Conservation (phyloP, 2,888 invertebrate genomes). For the Hemaris fuciformis region DNA sequence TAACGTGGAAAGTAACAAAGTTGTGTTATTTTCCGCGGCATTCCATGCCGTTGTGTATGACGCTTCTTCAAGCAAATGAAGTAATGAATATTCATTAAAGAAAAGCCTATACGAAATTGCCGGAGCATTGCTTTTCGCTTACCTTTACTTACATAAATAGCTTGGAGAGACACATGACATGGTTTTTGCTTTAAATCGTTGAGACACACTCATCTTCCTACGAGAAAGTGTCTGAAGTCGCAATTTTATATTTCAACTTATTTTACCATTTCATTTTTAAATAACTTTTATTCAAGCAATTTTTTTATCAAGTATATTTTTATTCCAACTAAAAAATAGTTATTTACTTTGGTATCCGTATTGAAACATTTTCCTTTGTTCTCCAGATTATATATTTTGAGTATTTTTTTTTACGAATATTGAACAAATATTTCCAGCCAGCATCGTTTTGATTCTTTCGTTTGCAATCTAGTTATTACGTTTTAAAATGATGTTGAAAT, state of each 20-base stretch:
- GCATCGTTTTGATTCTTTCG: too few species aligned
- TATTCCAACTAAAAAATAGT: not conserved
- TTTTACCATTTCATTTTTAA: not conserved
- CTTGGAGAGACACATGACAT: constrained; percentile 29
- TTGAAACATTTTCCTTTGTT: not conserved
- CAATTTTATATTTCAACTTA: not conserved
- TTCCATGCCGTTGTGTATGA: constrained; percentile 61
- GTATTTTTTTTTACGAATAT: too few species aligned
- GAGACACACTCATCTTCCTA: not conserved
- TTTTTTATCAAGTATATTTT: not conserved
- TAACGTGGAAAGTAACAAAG: constrained; percentile 39
- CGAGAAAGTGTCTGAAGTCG: not conserved
- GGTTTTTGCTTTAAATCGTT: constrained; percentile 13
- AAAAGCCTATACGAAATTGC: constrained; percentile 52
- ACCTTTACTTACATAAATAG: constrained; percentile 42
- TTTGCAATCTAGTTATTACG: too few species aligned
- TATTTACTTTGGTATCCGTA: not conserved
- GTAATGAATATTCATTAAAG: constrained; percentile 68
- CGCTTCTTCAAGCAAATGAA: constrained; percentile 68
- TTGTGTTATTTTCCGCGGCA: constrained; percentile 44
- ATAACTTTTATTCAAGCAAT: not conserved
- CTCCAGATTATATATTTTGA: not conserved
- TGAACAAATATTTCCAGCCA: too few species aligned
- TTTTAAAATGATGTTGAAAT: not conserved
- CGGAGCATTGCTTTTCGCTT: constrained; percentile 49